Evolutionary conservation across 2,888 invertebrate genomes (phyloP).

Genomic region (Sepioteuthis lessoniana): DNA sequence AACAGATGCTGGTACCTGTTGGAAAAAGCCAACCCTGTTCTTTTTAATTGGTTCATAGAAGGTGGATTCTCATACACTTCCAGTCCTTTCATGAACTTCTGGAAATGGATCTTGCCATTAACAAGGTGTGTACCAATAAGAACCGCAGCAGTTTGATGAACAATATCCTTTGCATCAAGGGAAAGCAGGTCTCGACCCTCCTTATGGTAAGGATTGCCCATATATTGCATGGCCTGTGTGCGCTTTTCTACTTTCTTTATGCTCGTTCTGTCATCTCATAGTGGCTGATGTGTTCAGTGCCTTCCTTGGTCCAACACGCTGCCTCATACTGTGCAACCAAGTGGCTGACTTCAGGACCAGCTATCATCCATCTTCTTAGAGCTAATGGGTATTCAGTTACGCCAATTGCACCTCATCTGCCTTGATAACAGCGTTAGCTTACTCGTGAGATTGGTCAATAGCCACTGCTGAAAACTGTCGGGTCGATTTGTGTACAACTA

Average conservation of each 20-base stretch:
- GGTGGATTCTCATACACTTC: too few species aligned
- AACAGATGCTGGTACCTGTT: constrained; percentile 50
- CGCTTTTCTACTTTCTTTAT: constrained; percentile 50
- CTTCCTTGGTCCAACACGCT: neutral
- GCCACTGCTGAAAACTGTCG: constrained; percentile 54
- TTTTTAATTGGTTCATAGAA: too few species aligned
- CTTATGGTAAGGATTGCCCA: constrained; percentile 56
- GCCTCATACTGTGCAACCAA: neutral
- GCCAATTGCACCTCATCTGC: too few species aligned
- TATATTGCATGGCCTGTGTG: constrained; percentile 49
- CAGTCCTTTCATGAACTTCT: too few species aligned
- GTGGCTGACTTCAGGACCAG: neutral
- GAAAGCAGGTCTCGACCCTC: constrained; percentile 53
- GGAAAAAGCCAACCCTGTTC: constrained; percentile 52
- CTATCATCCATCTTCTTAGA: too few species aligned
- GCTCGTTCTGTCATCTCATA: constrained; percentile 48
- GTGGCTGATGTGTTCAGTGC: neutral
- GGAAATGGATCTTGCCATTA: too few species aligned
- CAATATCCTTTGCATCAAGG: constrained; percentile 54
- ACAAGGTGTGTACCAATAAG: constrained; percentile 49
- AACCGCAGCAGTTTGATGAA: constrained; percentile 48
- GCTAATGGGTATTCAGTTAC: too few species aligned
- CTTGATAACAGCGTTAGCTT: too few species aligned
- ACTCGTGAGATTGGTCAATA: constrained; percentile 58
- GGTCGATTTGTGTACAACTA: constrained; percentile 55